These are phyloP conservation scores for Epinephelus awoara DNA, from an alignment of 2,797 vertebrate species.

Conservation along the genomic window DNA sequence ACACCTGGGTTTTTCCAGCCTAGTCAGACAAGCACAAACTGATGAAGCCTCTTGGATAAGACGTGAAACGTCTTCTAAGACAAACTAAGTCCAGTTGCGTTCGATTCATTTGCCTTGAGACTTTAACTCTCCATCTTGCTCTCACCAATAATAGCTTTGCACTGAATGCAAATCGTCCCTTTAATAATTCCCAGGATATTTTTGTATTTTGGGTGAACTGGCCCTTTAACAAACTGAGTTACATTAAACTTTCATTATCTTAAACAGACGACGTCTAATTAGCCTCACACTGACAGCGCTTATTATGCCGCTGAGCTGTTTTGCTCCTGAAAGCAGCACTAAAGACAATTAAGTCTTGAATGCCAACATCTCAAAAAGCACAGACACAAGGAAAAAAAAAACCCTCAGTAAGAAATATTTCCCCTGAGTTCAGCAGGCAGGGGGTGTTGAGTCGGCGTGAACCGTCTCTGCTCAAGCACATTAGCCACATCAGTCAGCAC, in stretches of 20 bases:
- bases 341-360: constrained; percentile 39
- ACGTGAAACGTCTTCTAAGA: too few relatives aligned
- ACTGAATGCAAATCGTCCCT: neutral
- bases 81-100: too few relatives aligned
- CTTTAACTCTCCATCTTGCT: too few relatives aligned
- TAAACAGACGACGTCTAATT: neutral
- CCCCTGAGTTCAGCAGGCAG: constrained; percentile 62
- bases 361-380: constrained; percentile 19
- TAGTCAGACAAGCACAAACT: too few relatives aligned
- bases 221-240: constrained; percentile 2
- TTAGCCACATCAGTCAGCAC: constrained; percentile 67
- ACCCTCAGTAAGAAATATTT: constrained; percentile 34
- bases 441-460: constrained; percentile 53
- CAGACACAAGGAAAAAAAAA: constrained; percentile 6
- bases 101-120: too few relatives aligned
- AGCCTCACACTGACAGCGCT: neutral
- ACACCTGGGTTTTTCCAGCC: too few relatives aligned
- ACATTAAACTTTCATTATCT: neutral
- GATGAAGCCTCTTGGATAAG: too few relatives aligned
- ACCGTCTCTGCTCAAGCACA: constrained; percentile 51
- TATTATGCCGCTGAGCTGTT: constrained; percentile 17
- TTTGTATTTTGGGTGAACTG: neutral
- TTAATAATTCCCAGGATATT: too few relatives aligned
- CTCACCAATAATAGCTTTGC: too few relatives aligned
- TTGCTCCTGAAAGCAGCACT: constrained; percentile 13